Evolutionary conservation across 2,888 invertebrate genomes (phyloP).

Genomic region (Rosalia funebris): DNA sequence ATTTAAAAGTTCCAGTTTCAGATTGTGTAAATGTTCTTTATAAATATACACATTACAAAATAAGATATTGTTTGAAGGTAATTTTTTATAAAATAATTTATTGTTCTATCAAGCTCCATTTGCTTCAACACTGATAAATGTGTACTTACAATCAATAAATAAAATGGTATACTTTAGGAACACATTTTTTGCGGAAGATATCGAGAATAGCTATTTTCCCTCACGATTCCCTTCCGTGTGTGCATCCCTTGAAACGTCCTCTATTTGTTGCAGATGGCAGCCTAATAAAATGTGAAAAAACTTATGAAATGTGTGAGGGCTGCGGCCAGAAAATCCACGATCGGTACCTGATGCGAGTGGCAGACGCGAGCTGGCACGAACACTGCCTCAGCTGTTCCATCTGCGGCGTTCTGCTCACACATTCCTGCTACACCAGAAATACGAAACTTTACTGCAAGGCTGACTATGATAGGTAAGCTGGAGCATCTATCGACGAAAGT

Average conservation of each 20-base stretch:
- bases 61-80: no score
- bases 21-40: no score
- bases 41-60: no score
- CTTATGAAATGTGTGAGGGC: constrained; percentile 90
- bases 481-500: background rate
- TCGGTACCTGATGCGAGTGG: constrained; percentile 93
- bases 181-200: no score
- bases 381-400: constrained; percentile 95
- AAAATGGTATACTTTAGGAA: no score
- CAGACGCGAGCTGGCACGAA: constrained; percentile 96
- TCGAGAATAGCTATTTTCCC: background rate
- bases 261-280: constrained; percentile 57
- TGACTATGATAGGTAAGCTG: constrained; percentile 90
- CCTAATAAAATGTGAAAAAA: constrained; percentile 80
- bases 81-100: no score
- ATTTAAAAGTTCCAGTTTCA: no score
- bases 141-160: no score
- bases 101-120: no score
- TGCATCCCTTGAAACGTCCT: constrained; percentile 16
- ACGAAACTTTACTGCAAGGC: constrained; percentile 95
- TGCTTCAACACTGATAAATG: no score
- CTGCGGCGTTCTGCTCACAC: constrained; percentile 88
- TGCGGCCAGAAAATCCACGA: constrained; percentile 96
- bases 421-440: constrained; percentile 94
- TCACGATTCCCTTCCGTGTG: constrained; percentile 3